Evolutionary conservation across 2,797 vertebrate genomes (phyloP).

Genomic region (Todus mexicanus): DNA sequence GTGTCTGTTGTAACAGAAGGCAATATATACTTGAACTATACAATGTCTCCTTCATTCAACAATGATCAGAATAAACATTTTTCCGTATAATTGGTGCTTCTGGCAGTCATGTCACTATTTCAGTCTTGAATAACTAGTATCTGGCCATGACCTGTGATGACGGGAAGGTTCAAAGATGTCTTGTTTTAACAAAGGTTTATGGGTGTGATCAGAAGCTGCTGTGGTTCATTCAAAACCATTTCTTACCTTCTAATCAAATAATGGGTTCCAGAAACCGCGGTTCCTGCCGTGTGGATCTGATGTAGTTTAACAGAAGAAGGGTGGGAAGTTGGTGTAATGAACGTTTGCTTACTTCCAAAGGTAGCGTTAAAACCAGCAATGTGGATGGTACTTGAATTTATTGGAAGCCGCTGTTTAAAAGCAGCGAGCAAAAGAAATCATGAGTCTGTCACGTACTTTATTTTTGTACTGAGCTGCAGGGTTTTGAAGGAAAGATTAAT

Average conservation of each 20-base stretch:
- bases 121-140: neutral
- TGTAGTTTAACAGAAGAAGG: neutral
- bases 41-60: neutral
- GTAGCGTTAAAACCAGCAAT: neutral
- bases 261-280: neutral
- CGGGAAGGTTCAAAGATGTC: neutral
- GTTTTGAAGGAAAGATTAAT: neutral
- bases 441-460: fast-evolving
- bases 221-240: conserved; percentile 22
- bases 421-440: neutral
- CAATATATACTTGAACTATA: neutral
- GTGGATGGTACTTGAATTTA: neutral
- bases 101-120: neutral
- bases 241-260: neutral
- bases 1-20: neutral
- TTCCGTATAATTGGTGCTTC: neutral
- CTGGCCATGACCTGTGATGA: neutral
- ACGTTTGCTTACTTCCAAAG: neutral
- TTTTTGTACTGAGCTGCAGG: neutral
- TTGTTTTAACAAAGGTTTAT: neutral
- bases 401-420: neutral
- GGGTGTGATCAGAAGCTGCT: neutral
- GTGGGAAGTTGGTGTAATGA: neutral
- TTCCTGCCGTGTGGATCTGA: neutral
- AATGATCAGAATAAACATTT: neutral